Percentiles rank a stretch among this genome's conserved stretches.
phyloP scores from a whole-genome alignment of 2,888 invertebrate species.

The Ectemnius lituratus region DNA sequence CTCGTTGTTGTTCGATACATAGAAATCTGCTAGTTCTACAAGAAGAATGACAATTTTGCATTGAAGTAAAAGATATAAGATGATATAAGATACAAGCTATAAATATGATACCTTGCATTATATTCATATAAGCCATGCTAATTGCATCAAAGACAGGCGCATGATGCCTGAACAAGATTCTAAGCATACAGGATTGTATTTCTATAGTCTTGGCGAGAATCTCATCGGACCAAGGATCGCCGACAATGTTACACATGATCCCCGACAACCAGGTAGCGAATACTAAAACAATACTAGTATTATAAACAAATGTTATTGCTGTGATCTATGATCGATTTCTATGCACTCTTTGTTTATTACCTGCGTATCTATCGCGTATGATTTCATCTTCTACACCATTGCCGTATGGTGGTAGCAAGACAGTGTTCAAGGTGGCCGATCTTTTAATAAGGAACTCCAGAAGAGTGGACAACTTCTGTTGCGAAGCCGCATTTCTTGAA shows the following conservation, averaged over 20 bases:
- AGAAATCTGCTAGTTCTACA: constrained; percentile 68
- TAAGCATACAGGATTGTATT: constrained; percentile 72
- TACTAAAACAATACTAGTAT: constrained; percentile 64
- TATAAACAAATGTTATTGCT: background rate
- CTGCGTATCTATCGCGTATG: constrained; percentile 62
- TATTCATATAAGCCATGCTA: constrained; percentile 64
- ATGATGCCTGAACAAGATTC: constrained; percentile 68
- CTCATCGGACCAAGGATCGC: constrained; percentile 73
- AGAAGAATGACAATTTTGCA: constrained; percentile 16
- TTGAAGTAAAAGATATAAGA: background rate
- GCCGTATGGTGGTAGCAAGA: constrained; percentile 67
- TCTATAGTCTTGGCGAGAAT: constrained; percentile 66
- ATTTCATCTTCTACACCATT: constrained; percentile 50
- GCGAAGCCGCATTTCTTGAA: constrained; percentile 80
- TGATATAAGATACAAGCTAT: background rate
- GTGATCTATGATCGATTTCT: background rate
- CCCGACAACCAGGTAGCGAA: constrained; percentile 85
- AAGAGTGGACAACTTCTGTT: constrained; percentile 81
- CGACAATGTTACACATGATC: constrained; percentile 83
- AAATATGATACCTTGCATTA: constrained; percentile 64
- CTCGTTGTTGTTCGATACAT: constrained; percentile 35
- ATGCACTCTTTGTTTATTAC: constrained; percentile 41
- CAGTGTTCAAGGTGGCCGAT: constrained; percentile 66
- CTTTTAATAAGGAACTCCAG: constrained; percentile 79
- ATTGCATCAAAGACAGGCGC: constrained; percentile 65